These are phyloP conservation scores for Sciurus vulgaris DNA, from an alignment of 2,797 vertebrate genomes.

Conservation along the genomic window DNA sequence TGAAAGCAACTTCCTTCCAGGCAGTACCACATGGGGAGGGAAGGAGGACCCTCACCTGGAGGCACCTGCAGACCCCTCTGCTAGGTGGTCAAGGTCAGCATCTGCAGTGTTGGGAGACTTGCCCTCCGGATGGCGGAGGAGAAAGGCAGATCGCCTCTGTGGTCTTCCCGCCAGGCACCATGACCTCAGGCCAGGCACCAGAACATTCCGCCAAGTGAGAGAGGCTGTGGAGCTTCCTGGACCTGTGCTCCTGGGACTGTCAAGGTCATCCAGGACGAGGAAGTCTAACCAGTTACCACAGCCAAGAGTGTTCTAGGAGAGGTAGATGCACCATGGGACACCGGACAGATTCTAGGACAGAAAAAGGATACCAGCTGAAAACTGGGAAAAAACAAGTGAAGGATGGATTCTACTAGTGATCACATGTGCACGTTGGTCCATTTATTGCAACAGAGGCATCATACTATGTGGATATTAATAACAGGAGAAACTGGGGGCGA, in stretches of 20 bases:
- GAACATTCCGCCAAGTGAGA: not conserved
- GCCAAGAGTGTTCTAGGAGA: not conserved
- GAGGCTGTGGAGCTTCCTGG: not conserved
- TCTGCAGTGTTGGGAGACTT: not conserved
- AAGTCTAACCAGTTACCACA: not conserved
- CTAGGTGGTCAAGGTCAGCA: not conserved
- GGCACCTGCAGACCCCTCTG: not conserved
- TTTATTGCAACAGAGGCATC: too few relatives aligned
- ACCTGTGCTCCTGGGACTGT: not conserved
- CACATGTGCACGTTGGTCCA: not conserved
- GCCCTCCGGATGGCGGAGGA: not conserved
- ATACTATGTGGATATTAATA: fast-evolving
- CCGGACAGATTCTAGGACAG: not conserved
- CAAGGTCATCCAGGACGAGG: not conserved
- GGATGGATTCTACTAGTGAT: not conserved
- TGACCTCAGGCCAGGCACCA: not conserved
- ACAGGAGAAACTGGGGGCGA: not conserved
- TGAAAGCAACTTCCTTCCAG: not conserved
- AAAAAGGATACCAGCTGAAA: not conserved
- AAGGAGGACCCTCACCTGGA: too few relatives aligned
- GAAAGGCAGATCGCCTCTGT: not conserved
- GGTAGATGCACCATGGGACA: too few relatives aligned
- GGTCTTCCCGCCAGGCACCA: not conserved
- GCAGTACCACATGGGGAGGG: fast-evolving
- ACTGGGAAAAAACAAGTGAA: not conserved